phyloP scores from a whole-genome alignment of 1,140 invertebrate genomes.

The Bombus sibiricus region DNA sequence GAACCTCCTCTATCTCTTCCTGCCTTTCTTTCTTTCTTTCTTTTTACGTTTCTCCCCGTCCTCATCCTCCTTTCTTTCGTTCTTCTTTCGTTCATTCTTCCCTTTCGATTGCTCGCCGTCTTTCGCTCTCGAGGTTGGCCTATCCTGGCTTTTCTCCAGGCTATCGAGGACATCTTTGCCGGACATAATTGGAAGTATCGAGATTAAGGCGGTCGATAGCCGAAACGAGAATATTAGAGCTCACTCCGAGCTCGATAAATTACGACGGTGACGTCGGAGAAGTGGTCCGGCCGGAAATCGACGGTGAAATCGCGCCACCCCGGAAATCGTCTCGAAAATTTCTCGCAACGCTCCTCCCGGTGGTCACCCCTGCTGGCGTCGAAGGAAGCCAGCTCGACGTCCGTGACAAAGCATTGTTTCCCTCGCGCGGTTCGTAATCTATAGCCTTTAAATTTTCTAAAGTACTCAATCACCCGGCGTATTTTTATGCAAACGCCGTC shows the following conservation, averaged over 20 bases:
- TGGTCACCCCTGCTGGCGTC: background rate
- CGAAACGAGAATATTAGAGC: slow-evolving; percentile 14
- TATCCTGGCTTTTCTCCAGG: slow-evolving; percentile 7
- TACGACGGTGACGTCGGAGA: slow-evolving; percentile 11
- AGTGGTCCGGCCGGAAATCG: slow-evolving; percentile 15
- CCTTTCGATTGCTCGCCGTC: background rate
- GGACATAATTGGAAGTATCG: slow-evolving; percentile 48
- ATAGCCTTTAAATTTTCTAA: slow-evolving; percentile 80
- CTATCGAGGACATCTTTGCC: slow-evolving; percentile 44
- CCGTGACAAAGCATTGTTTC: slow-evolving; percentile 74
- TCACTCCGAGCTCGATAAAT: background rate
- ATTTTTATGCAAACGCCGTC: slow-evolving; percentile 79
- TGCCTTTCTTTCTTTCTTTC: slow-evolving; percentile 19
- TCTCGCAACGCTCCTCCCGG: slow-evolving; percentile 10
- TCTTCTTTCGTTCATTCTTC: slow-evolving; percentile 12
- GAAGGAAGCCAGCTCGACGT: slow-evolving; percentile 40
- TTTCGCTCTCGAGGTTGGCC: background rate
- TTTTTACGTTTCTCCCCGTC: background rate
- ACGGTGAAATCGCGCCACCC: background rate
- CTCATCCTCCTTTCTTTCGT: slow-evolving; percentile 10
- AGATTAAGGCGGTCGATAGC: slow-evolving; percentile 13
- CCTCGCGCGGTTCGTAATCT: slow-evolving; percentile 71
- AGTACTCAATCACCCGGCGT: slow-evolving; percentile 77
- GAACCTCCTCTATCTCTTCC: slow-evolving; percentile 20
- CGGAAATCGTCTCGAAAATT: slow-evolving; percentile 33